Percentiles rank a stretch among this genome's conserved stretches.
Conservation (phyloP, 2,113 vertebrate species). For the Nibea albiflora region DNA sequence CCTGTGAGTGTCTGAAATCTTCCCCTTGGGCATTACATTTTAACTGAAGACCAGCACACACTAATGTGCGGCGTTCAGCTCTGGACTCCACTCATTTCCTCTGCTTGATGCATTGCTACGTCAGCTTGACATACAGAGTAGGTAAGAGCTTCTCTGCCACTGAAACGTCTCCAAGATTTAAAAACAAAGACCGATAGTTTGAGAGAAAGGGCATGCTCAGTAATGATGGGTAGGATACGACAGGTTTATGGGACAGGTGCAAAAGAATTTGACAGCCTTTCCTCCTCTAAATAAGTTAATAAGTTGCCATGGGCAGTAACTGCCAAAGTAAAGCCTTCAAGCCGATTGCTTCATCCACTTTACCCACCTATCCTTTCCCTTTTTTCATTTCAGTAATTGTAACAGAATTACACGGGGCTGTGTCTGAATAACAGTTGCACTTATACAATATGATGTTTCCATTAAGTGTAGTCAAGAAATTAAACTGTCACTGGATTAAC, state of each 20-base stretch:
- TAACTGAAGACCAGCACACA: conserved; percentile 54
- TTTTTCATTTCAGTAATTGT: conserved; percentile 25
- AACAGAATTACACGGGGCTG: conserved; percentile 22
- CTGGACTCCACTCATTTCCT: conserved; percentile 54
- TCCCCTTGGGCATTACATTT: conserved; percentile 59
- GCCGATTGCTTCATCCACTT: conserved; percentile 16
- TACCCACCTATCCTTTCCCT: neutral
- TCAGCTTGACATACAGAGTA: conserved; percentile 61
- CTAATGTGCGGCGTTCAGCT: conserved; percentile 57
- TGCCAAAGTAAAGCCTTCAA: conserved; percentile 43
- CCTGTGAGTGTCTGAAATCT: conserved; percentile 60
- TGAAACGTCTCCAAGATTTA: conserved; percentile 53
- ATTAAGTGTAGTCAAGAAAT: conserved; percentile 30
- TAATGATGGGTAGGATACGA: conserved; percentile 33
- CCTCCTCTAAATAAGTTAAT: conserved; percentile 51
- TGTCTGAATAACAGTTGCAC: conserved; percentile 16
- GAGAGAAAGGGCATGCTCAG: conserved; percentile 24
- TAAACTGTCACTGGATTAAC: conserved; percentile 27
- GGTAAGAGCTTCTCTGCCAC: conserved; percentile 43
- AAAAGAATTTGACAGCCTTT: conserved; percentile 35
- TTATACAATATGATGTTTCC: conserved; percentile 11
- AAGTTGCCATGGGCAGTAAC: conserved; percentile 17
- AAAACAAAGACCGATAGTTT: conserved; percentile 38
- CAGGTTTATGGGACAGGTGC: conserved; percentile 47
- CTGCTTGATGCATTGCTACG: conserved; percentile 61